Percentiles rank a stretch among this genome's conserved stretches.
Conservation (phyloP, 2,113 vertebrate genomes). For the Myiopsitta monachus region DNA sequence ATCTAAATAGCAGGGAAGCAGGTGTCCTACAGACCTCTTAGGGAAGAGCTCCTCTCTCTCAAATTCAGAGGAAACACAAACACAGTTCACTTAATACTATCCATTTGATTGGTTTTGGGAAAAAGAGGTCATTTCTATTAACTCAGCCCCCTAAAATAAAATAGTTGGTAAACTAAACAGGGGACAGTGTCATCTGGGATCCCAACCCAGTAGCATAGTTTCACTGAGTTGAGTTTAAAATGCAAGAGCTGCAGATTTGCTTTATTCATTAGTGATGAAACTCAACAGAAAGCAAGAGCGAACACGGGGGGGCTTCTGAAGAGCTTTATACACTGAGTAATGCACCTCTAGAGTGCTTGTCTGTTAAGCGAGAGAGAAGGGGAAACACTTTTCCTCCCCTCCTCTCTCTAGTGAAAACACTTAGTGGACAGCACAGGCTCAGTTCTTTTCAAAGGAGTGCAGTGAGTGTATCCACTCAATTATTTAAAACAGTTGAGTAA, state of each 20-base stretch:
- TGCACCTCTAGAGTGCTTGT: neutral
- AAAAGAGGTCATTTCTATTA: neutral
- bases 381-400: neutral
- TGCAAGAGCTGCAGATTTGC: neutral
- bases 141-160: neutral
- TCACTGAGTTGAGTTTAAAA: neutral
- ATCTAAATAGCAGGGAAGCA: neutral
- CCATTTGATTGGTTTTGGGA: neutral
- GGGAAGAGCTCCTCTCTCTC: neutral
- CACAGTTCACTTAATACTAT: neutral
- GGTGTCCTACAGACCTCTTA: neutral
- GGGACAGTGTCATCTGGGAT: neutral
- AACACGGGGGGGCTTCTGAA: neutral
- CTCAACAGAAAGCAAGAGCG: neutral
- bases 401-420: slow-evolving; percentile 12
- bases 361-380: neutral
- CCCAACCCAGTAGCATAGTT: neutral
- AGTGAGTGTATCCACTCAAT: slow-evolving; percentile 44
- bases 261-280: slow-evolving; percentile 1
- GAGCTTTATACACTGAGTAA: neutral
- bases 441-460: neutral
- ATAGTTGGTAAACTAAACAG: neutral
- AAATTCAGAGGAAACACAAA: neutral
- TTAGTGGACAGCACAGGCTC: slow-evolving; percentile 18
- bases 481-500: slow-evolving; percentile 63